Percentiles rank a stretch among this genome's conserved stretches.
Evolutionary conservation across 1,140 invertebrate species (phyloP).

Genomic region (Drosophila ironensis): DNA sequence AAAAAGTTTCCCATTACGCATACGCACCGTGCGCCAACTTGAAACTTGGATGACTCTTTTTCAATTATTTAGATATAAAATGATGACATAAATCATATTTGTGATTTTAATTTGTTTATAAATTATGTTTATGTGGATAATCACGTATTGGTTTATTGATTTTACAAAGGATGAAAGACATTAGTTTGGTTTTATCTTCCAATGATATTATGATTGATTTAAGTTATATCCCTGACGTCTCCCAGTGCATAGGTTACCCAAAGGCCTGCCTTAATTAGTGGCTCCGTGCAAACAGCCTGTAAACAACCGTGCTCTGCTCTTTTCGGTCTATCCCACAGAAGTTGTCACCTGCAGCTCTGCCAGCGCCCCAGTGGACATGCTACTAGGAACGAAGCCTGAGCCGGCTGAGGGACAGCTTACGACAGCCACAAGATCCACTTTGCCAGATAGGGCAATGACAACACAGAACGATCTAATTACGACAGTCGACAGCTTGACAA

Average conservation of each 20-base stretch:
- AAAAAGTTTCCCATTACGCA: no score
- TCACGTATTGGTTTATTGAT: no score
- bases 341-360: slow-evolving; percentile 57
- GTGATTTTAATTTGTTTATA: not conserved
- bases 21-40: no score
- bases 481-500: slow-evolving; percentile 68
- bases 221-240: no score
- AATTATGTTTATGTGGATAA: no score
- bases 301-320: slow-evolving; percentile 16
- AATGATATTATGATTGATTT: no score
- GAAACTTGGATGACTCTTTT: no score
- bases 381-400: not conserved
- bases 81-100: not conserved
- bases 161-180: no score
- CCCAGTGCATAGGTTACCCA: not conserved
- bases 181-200: no score
- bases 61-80: no score
- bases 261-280: slow-evolving; percentile 9
- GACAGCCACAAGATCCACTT: slow-evolving; percentile 66
- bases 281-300: slow-evolving; percentile 2
- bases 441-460: slow-evolving; percentile 73
- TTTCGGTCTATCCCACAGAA: slow-evolving; percentile 44
- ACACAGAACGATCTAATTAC: slow-evolving; percentile 80
- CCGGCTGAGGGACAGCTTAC: slow-evolving; percentile 32
- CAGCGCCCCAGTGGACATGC: not conserved